Evolutionary conservation across 2,113 vertebrate genomes (phyloP).

Genomic region (Pelobates fuscus): DNA sequence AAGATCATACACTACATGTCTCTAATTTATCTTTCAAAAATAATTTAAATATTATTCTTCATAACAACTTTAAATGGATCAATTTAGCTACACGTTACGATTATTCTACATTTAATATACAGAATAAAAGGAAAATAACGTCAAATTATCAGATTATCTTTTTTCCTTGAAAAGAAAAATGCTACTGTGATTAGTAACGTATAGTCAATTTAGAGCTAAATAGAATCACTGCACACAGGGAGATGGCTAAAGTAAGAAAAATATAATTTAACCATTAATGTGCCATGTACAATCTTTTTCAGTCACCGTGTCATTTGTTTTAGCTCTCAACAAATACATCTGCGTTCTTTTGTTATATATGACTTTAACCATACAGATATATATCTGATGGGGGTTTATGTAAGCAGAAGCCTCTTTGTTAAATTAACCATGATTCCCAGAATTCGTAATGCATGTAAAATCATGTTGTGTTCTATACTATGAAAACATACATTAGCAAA

Average conservation of each 20-base stretch:
- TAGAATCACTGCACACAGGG: background rate
- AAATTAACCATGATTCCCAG: conserved; percentile 45
- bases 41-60: no score
- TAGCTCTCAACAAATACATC: conserved; percentile 19
- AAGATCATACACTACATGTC: background rate
- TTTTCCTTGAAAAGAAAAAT: conserved; percentile 16
- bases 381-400: conserved; percentile 32
- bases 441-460: conserved; percentile 48
- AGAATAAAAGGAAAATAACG: conserved; percentile 15
- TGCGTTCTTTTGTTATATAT: conserved; percentile 12
- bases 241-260: conserved; percentile 11
- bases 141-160: conserved; percentile 3
- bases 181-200: conserved; percentile 13
- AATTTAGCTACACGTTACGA: background rate
- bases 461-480: conserved; percentile 45
- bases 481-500: conserved; percentile 49
- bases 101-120: conserved; percentile 17
- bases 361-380: conserved; percentile 31
- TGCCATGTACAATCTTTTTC: background rate
- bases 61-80: conserved; percentile 13
- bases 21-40: no score
- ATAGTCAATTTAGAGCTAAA: conserved; percentile 14
- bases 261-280: conserved; percentile 6
- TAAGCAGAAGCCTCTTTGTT: conserved; percentile 45
- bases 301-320: background rate